These are phyloP conservation scores for Megaleporinus macrocephalus DNA, from an alignment of 2,113 vertebrate species.

Conservation along the genomic window DNA sequence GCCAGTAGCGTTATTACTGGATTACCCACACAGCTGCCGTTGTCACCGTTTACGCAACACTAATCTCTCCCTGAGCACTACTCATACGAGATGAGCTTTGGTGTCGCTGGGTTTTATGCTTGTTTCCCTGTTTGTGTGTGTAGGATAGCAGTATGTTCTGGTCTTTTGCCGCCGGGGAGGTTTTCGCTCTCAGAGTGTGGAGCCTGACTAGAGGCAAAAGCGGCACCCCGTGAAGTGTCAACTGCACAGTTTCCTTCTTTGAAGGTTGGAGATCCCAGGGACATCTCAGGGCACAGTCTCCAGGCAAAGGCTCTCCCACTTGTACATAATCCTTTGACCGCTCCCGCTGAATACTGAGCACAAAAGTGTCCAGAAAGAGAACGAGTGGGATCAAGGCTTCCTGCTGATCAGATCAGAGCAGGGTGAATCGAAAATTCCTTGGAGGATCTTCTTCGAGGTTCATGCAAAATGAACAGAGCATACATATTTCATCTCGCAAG, in stretches of 20 bases:
- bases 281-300: not conserved
- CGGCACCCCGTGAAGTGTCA: not conserved
- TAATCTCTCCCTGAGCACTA: not conserved
- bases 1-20: not conserved
- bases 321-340: not conserved
- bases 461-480: not conserved
- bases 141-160: not conserved
- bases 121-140: not conserved
- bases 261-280: not conserved
- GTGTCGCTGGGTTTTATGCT: not conserved
- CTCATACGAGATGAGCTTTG: not conserved
- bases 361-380: not conserved
- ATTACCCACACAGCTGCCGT: not conserved
- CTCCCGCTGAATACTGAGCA: not conserved
- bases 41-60: not conserved
- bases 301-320: not conserved
- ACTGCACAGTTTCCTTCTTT: not conserved
- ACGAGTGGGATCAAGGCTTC: not conserved
- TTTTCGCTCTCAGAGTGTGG: not conserved
- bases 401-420: slow-evolving; percentile 1
- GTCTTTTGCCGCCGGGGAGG: not conserved
- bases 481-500: not conserved
- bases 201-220: not conserved
- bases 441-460: not conserved
- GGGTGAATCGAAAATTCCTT: not conserved